Evolutionary conservation across 2,888 invertebrate species (phyloP), one percentile per base, ranked within the genome.

Genomic region (Sinopyrophorus schimmeli): DNA sequence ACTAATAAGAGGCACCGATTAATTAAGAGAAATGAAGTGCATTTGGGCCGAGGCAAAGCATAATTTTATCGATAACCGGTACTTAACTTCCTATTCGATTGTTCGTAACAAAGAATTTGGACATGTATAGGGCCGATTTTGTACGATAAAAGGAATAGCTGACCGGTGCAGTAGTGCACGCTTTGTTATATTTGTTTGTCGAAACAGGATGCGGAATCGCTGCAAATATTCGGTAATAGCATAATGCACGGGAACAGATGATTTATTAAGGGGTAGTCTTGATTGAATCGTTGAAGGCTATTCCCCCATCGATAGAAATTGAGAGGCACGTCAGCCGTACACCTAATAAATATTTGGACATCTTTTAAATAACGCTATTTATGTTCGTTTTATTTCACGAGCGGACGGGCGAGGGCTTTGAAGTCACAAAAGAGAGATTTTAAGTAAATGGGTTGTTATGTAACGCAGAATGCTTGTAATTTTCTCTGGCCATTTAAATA

Each of bases 141-240:
- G 28, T 12, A 18, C 15, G 41, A n/a, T n/a, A n/a, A n/a, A n/a
- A n/a, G n/a, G n/a, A n/a, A n/a, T n/a, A n/a, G n/a, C 66, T 67
- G 66, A 70, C 70, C 70, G 70, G 66, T 68, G 67, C 63, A n/a
- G n/a, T n/a, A 63, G 58, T 60, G 62, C 59, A 47, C n/a, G 47
- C 63, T 58, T 58, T 69, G 69, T 66, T 68, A 53, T 55, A 53
- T 58, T 63, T 66, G 66, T 67, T 65, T 63, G 61, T 57, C 61
- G 57, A 57, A 61, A 62, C 67, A 66, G 67, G 65, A 69, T 69
- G 69, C 67, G 63, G 67, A 68, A 69, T 66, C 63, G 67, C 63
- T 66, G 67, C 67, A 66, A 68, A 69, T 69, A 67, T n/a, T 64
- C 65, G 60, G 63, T 67, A 68, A 69, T 68, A 68, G 66, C 62